A percentile compares a stretch with the other conserved stretches of the same genome.
phyloP scores from a whole-genome alignment of 2,797 vertebrate genomes.

The Chelonia mydas region DNA sequence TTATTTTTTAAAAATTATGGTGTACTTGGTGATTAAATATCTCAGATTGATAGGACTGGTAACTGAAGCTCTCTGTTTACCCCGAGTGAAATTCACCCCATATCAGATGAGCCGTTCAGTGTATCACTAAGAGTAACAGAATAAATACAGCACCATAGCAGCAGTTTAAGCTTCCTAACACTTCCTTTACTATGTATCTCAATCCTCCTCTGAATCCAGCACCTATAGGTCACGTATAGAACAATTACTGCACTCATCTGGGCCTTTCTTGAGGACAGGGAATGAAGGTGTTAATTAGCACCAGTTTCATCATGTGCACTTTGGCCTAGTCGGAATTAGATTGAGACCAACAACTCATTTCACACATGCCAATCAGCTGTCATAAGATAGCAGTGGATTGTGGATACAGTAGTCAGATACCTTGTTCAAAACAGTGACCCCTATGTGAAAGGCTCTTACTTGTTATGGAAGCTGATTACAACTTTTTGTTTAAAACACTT shows the following conservation, averaged over 20 bases:
- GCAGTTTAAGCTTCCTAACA: neutral
- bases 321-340: neutral
- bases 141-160: neutral
- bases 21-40: slow-evolving; percentile 48
- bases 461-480: neutral
- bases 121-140: neutral
- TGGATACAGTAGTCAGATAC: neutral
- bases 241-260: neutral
- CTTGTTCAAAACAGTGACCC: neutral
- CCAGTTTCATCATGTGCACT: neutral
- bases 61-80: slow-evolving; percentile 39
- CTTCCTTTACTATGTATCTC: neutral
- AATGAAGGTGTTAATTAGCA: accelerated
- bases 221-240: neutral
- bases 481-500: neutral
- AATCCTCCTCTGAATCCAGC: neutral
- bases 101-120: neutral
- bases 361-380: neutral
- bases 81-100: slow-evolving; percentile 10
- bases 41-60: slow-evolving; percentile 30
- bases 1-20: slow-evolving; percentile 46
- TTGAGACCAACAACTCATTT: slow-evolving; percentile 20
- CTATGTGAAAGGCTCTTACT: neutral
- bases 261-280: neutral
- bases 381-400: neutral